Evolutionary conservation across 2,797 vertebrate species (phyloP), one percentile per base, ranked within the genome.

Genomic region (Setipinna tenuifilis): DNA sequence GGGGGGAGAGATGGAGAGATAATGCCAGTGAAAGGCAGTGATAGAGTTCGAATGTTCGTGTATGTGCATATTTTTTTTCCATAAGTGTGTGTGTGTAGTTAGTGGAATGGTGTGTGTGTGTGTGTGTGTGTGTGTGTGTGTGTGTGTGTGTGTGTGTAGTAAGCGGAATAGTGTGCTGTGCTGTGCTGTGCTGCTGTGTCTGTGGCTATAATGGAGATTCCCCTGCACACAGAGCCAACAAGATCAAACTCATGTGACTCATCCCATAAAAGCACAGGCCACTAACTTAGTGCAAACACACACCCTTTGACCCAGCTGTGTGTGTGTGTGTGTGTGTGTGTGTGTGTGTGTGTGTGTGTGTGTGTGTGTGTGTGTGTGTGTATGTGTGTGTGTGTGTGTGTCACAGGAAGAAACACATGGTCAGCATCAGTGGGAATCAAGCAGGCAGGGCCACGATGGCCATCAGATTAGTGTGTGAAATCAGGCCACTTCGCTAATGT

Each of bases 401-500:
- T 16, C 7, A 75, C 12, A 19, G 28, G 28, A 75, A 75, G 68
- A 75, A 75, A 75, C 68, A 75, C 68, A 75, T 75, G 68, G 68
- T 75, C 68, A 75, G 16, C 28, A 75, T 75, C 68, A 41, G 28
- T 75, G 68, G 16, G 68, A 75, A 75, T 75, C 68, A 35, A 75
- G 68, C 68, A 75, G 14, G 68, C 68, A 35, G 31, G 68, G 68
- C 3, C 7, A 28, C 17, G 31, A 75, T 75, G 68, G 68, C 68
- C 68, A 75, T 75, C 31, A 75, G 68, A 75, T 75, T 75, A 75
- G 68, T 75, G 68, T 93, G 93, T 95, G 92, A 93, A 95, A 95
- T 94, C 93, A 94, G 93, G 94, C 93, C 93, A 95, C 90, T 0
- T 85, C 87, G 92, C 94, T 92, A 94, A 91, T 92, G 91, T 89